Evolutionary conservation across 2,797 vertebrate genomes (phyloP), one percentile per base, ranked within the genome.

Genomic region (Pyrocephalus nanus): DNA sequence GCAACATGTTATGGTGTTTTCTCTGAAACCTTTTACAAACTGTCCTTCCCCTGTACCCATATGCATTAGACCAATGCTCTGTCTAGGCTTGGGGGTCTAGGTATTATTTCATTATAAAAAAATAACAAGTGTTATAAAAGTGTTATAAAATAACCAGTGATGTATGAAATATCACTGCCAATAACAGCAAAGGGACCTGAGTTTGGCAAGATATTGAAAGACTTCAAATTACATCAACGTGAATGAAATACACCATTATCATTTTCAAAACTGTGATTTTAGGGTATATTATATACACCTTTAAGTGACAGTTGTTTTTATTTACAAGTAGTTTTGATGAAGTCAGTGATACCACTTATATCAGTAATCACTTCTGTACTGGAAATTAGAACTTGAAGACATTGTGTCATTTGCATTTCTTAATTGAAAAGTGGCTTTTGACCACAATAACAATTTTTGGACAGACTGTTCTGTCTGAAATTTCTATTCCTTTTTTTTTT

Each of bases 371-470:
- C 9, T 79, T 95, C 1, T 1, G 61, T 85, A 74, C 15, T 65
- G 43, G 17, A 72, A 50, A 69, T 72, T 57, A 80, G 23, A 78
- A 72, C 34, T 83, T 22, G 58, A 51, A 93, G 62, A 66, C 27
- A 38, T 82, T 80, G 54, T 94, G 69, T 86, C 91, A 75, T 7
- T 69, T 47, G 12, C 12, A 57, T 71, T 79, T 90, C 22, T 84
- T 36, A 85, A 76, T 61, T 64, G 80, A 92, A 86, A 91, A 82
- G 73, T 76, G 69, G 43, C 18, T 94, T 90, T 92, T 91, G 72
- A 95, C 71, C 64, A 43, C 74, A 95, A 79, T 36, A 87, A 57
- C 45, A 71, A 66, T 60, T 91, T 94, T 91, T 90, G 86, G 85
- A 84, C 57, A 65, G 51, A 8, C 20, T 86, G 8, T 57, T 85